Conservation (phyloP, 1,140 invertebrate genomes). For the Limonius californicus region DNA sequence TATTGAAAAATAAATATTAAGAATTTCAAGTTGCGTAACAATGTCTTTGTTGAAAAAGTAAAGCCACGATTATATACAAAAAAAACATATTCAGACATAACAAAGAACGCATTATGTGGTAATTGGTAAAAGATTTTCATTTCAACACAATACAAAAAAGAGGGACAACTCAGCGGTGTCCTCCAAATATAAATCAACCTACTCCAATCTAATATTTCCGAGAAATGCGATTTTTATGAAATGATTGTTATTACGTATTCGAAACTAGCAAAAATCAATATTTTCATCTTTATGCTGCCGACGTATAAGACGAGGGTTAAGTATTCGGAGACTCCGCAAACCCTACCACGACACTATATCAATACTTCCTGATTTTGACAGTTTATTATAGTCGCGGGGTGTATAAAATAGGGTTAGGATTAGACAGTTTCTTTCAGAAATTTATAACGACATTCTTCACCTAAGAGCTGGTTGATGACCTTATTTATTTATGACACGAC, state of each 20-base stretch:
- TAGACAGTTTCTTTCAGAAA: conserved; percentile 1
- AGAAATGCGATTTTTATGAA: too few relatives aligned
- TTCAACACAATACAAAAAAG: too few relatives aligned
- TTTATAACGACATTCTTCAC: not conserved
- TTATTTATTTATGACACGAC: not conserved
- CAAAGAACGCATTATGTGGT: too few relatives aligned
- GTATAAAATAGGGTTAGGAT: not conserved
- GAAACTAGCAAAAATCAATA: not conserved
- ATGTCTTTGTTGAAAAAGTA: too few relatives aligned
- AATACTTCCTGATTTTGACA: conserved; percentile 1
- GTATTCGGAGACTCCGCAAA: not conserved
- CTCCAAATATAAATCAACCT: too few relatives aligned
- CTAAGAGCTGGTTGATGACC: not conserved
- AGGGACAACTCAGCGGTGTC: too few relatives aligned
- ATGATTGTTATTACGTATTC: not conserved
- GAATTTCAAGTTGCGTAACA: too few relatives aligned
- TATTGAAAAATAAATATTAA: too few relatives aligned
- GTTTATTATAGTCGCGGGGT: not conserved
- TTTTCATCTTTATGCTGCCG: not conserved
- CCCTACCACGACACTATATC: not conserved
- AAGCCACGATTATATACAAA: too few relatives aligned
- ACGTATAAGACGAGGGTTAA: not conserved
- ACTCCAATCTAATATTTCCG: too few relatives aligned
- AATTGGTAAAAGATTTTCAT: too few relatives aligned
- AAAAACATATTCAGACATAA: too few relatives aligned